Evolutionary conservation across 1,140 invertebrate species (phyloP).

Genomic region (Cydia pomonella): DNA sequence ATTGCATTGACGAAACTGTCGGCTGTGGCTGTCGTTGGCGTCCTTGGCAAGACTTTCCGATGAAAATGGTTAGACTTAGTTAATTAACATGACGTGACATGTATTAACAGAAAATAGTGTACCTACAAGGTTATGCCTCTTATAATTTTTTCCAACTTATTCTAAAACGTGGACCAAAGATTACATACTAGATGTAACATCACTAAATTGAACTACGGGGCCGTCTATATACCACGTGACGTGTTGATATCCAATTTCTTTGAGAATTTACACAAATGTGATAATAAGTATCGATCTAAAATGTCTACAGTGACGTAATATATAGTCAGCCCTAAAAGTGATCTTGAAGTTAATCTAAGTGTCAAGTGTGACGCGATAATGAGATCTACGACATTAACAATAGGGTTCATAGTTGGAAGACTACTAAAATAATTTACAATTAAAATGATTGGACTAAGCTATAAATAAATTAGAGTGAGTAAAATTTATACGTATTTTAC

Average conservation of each 20-base stretch:
- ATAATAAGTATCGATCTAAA: too few relatives aligned
- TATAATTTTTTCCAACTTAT: background rate
- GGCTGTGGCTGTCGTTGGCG: too few relatives aligned
- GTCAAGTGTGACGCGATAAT: constrained; percentile 20
- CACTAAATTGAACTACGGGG: background rate
- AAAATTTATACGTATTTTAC: constrained; percentile 19
- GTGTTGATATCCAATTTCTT: background rate
- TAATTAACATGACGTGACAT: too few relatives aligned
- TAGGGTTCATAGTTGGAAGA: constrained; percentile 33
- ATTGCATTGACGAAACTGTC: too few relatives aligned
- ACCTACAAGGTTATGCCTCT: too few relatives aligned
- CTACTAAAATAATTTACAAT: constrained; percentile 31
- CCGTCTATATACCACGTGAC: background rate
- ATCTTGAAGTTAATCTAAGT: constrained; percentile 18
- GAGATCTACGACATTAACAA: constrained; percentile 31
- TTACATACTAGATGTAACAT: background rate
- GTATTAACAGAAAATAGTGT: too few relatives aligned
- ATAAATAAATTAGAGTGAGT: background rate
- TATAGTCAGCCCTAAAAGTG: background rate
- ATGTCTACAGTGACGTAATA: too few relatives aligned
- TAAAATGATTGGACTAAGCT: background rate
- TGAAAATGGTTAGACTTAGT: too few relatives aligned
- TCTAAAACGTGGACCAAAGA: background rate
- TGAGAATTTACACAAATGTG: too few relatives aligned
- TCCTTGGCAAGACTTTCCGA: too few relatives aligned